phyloP scores from a whole-genome alignment of 1,140 invertebrate genomes.

The Coenobita brevimanus region DNA sequence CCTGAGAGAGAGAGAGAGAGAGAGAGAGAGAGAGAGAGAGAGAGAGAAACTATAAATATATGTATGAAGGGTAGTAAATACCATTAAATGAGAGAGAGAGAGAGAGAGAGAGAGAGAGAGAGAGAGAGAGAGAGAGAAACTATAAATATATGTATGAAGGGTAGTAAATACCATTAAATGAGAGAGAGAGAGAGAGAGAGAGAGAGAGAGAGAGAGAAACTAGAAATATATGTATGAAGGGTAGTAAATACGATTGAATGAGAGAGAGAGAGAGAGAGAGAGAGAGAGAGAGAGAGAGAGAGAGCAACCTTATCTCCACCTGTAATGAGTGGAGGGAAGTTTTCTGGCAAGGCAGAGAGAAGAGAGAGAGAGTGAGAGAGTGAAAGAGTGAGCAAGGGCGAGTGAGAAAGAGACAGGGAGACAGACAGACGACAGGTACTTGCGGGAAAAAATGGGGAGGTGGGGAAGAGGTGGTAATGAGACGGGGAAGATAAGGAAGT shows the following conservation, averaged over 20 bases:
- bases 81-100: background rate
- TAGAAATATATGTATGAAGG: background rate
- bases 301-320: background rate
- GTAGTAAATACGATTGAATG: background rate
- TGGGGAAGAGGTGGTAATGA: background rate
- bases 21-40: no score
- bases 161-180: background rate
- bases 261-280: slow-evolving; percentile 25
- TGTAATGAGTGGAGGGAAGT: background rate
- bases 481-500: background rate
- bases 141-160: background rate
- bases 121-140: slow-evolving; percentile 7
- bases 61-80: background rate
- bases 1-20: no score
- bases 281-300: slow-evolving; percentile 25
- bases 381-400: background rate
- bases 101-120: slow-evolving; percentile 29
- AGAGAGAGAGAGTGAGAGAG: background rate
- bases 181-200: no score
- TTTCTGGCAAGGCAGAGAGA: background rate
- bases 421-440: background rate
- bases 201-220: background rate
- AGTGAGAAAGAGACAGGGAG: no score
- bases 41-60: background rate
- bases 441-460: background rate